Percentiles rank a stretch among this genome's conserved stretches.
These are phyloP conservation scores for Nephila pilipes DNA, from an alignment of 1,140 invertebrate genomes.

Conservation along the genomic window DNA sequence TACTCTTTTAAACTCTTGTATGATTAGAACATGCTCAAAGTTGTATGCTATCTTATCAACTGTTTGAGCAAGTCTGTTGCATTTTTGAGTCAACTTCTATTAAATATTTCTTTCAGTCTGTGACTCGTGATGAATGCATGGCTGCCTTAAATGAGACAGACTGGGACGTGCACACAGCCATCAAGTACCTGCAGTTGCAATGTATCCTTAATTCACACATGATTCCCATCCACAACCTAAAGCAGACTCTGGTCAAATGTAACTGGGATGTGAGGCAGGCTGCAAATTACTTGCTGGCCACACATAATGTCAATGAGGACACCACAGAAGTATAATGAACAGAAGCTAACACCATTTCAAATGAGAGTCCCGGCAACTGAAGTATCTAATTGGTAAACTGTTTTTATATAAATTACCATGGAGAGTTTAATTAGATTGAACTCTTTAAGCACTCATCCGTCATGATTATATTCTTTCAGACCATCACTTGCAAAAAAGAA, in stretches of 20 bases:
- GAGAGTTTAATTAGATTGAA: no score
- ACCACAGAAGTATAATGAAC: constrained; percentile 78
- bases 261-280: constrained; percentile 82
- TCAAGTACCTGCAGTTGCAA: constrained; percentile 90
- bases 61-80: no score
- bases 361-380: no score
- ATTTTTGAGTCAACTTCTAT: neutral
- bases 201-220: constrained; percentile 82
- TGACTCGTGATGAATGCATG: constrained; percentile 89
- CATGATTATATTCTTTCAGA: no score
- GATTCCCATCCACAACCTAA: constrained; percentile 80
- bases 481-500: no score
- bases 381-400: no score
- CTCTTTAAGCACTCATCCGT: no score
- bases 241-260: constrained; percentile 80
- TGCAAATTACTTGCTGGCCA: constrained; percentile 81
- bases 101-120: constrained; percentile 83
- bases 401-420: no score
- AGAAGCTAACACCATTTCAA: no score
- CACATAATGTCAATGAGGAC: constrained; percentile 77
- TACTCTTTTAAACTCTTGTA: no score
- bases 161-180: constrained; percentile 94
- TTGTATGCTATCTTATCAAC: no score
- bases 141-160: constrained; percentile 90
- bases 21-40: no score